Conservation (phyloP, 2,113 vertebrate genomes). For the Centropus bengalensis region DNA sequence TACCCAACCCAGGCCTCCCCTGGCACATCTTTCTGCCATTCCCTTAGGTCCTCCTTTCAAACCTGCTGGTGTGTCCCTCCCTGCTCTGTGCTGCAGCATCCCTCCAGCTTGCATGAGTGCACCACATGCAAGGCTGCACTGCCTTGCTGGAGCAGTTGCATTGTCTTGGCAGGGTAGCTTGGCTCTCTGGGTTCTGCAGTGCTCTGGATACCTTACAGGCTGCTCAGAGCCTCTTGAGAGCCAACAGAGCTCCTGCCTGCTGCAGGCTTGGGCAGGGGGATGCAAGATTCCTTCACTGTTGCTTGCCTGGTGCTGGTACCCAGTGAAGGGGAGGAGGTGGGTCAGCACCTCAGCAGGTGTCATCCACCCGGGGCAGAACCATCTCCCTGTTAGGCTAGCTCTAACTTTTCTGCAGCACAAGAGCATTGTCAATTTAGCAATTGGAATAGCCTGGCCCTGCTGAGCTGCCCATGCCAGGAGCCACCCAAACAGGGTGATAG, state of each 20-base stretch:
- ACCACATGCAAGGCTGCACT: background rate
- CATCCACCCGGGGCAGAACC: background rate
- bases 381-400: background rate
- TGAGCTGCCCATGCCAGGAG: background rate
- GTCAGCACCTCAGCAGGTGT: background rate
- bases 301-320: background rate
- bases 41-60: background rate
- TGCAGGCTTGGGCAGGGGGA: background rate
- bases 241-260: background rate
- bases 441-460: background rate
- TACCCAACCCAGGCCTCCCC: too few relatives aligned
- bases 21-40: too few relatives aligned
- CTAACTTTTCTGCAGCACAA: background rate
- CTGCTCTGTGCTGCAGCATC: too few relatives aligned
- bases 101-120: background rate
- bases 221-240: background rate
- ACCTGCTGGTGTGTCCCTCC: background rate
- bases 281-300: background rate
- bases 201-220: background rate
- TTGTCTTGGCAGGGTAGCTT: background rate
- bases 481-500: background rate
- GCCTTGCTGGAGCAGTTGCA: too few relatives aligned
- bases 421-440: fast-evolving
- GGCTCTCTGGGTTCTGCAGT: too few relatives aligned
- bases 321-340: background rate